Base-by-base conservation (phyloP, 2,797 vertebrate species). In the Sciurus vulgaris region DNA sequence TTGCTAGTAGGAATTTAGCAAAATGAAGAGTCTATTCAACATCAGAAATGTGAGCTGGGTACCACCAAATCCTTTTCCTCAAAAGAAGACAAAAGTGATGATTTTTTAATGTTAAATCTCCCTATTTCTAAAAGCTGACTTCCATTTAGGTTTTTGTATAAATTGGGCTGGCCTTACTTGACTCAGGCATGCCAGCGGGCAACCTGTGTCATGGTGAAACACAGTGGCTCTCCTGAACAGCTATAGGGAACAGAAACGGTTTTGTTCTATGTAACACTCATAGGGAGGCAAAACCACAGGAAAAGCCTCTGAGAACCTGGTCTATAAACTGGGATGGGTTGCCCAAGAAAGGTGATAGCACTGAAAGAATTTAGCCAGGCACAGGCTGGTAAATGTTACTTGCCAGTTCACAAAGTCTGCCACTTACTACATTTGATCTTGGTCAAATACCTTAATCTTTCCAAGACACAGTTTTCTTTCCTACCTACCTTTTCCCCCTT, bases 101-200 rank as follows among this genome's bases (percentile, higher is more conserved):
- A 90, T 65, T 87, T 79, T 54, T 54, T 47, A 47, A 78, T 72
- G 38, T 69, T 56, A 83, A 82, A 79, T 54, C 70, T 78, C 86
- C 54, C 13, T 49, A 22, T 63, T 73, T 79, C 81, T 86, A 73
- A 92, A 77, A 56, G 67, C 12, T 69, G 41, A 22, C 51, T 70
- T 24, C 65, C 77, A n/a, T 33, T 18, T 35, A 54, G 11, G 15
- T 76, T 49, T 91, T 18, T 59, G 11, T 30, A 17, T 83, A 77
- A 90, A 26, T 0, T 38, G 51, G 38, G 59, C 41, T 22, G 51
- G n/a, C 14, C 49, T 82, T 47, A 15, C 5, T 47, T n/a, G n/a
- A 96, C 30, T 49, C 20, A 28, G 2, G 26, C 35, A 38, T 24
- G 73, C 41, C 41, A 47, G 59, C 41, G 0, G 54, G 20, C 41